Conservation (phyloP, 1,140 invertebrate genomes). For the Helicoverpa armigera region DNA sequence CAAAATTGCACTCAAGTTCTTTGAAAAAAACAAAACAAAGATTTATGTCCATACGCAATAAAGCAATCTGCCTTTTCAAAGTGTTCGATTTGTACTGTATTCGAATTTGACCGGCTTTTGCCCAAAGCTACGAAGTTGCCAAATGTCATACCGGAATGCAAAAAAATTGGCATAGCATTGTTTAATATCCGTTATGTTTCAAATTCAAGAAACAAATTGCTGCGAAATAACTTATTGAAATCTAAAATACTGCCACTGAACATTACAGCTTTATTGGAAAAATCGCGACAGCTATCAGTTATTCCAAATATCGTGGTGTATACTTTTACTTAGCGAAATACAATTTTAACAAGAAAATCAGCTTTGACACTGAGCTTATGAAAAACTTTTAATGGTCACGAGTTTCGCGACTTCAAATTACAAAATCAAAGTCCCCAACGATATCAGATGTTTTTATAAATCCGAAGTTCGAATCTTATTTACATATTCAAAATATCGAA, state of each 20-base stretch:
- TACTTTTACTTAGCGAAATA: background rate
- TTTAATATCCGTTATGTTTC: background rate
- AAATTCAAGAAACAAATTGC: background rate
- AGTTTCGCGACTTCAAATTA: slow-evolving; percentile 42
- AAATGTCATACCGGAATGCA: slow-evolving; percentile 8
- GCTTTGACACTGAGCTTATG: slow-evolving; percentile 26
- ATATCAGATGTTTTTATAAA: slow-evolving; percentile 51
- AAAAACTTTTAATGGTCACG: slow-evolving; percentile 51
- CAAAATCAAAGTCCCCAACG: slow-evolving; percentile 53
- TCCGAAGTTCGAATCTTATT: slow-evolving; percentile 53
- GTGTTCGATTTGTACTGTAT: background rate
- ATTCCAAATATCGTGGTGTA: background rate
- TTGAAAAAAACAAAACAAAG: background rate
- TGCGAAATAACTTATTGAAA: too few relatives aligned
- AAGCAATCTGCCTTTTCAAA: background rate
- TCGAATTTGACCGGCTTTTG: slow-evolving; percentile 1
- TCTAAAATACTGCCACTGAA: too few relatives aligned
- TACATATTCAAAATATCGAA: slow-evolving; percentile 24
- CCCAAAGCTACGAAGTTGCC: slow-evolving; percentile 7
- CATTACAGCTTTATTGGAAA: too few relatives aligned
- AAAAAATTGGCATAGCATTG: slow-evolving; percentile 8
- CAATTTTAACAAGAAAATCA: slow-evolving; percentile 30
- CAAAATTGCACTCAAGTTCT: background rate
- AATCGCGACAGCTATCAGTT: too few relatives aligned
- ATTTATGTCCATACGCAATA: slow-evolving; percentile 12